These are phyloP conservation scores for Scaptomyza pallida DNA, from an alignment of 1,140 invertebrate genomes.

Conservation along the genomic window DNA sequence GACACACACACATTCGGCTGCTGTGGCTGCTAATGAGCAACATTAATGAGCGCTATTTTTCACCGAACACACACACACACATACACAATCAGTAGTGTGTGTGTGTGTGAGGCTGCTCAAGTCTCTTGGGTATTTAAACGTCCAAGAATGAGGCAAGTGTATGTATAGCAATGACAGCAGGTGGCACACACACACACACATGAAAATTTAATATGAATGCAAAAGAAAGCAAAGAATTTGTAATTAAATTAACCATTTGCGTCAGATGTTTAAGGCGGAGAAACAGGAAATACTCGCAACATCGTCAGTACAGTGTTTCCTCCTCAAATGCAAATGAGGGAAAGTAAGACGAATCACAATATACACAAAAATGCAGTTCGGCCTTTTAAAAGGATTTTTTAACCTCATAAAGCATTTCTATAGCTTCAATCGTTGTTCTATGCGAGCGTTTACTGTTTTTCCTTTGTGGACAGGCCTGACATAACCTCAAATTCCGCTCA, in stretches of 20 bases:
- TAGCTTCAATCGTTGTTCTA: too few species aligned
- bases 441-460: constrained; percentile 3
- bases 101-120: constrained; percentile 19
- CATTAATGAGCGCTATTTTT: constrained; percentile 82
- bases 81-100: constrained; percentile 49
- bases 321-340: not conserved
- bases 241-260: constrained; percentile 81
- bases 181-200: constrained; percentile 47
- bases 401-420: too few species aligned
- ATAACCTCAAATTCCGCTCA: constrained; percentile 63
- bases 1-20: constrained; percentile 9
- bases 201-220: constrained; percentile 75
- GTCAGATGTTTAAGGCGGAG: constrained; percentile 3
- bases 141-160: constrained; percentile 46
- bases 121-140: constrained; percentile 74
- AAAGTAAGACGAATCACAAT: too few species aligned
- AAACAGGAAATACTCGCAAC: not conserved
- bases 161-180: constrained; percentile 61
- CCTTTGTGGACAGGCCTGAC: constrained; percentile 36
- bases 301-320: not conserved
- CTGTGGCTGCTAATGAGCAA: constrained; percentile 78
- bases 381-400: too few species aligned
- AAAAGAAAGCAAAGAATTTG: constrained; percentile 76
- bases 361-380: not conserved
- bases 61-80: constrained; percentile 46